These are phyloP conservation scores for Meandrusa payeni DNA, from an alignment of 2,888 invertebrate genomes.

Conservation along the genomic window DNA sequence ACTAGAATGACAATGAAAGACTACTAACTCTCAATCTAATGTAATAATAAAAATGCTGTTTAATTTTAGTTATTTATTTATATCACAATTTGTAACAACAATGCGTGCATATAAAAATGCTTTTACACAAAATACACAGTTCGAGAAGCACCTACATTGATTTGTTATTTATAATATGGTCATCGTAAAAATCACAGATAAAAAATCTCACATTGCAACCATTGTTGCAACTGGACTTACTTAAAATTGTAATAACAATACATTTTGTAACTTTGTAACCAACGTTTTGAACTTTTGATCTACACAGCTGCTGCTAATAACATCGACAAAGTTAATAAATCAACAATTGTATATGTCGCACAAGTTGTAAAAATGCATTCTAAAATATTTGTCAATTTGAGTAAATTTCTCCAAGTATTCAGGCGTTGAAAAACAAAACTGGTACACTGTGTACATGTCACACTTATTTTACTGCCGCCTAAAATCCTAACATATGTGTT, in stretches of 20 bases:
- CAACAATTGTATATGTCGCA: slow-evolving; percentile 7
- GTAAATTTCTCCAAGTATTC: slow-evolving; percentile 11
- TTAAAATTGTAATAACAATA: slow-evolving; percentile 12
- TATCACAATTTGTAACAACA: slow-evolving; percentile 51
- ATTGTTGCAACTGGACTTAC: slow-evolving; percentile 7
- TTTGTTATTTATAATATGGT: slow-evolving; percentile 36
- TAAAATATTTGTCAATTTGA: slow-evolving; percentile 11
- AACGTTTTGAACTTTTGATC: too few species aligned
- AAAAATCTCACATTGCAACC: slow-evolving; percentile 42
- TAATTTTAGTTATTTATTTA: slow-evolving; percentile 41
- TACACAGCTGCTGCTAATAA: too few species aligned
- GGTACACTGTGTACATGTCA: slow-evolving; percentile 3
- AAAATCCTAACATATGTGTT: too few species aligned
- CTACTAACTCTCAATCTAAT: too few species aligned
- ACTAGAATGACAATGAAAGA: too few species aligned
- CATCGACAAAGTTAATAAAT: too few species aligned
- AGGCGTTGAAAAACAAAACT: slow-evolving; percentile 8
- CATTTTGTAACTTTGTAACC: too few species aligned
- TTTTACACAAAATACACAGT: slow-evolving; percentile 32
- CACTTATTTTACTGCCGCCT: slow-evolving; percentile 1
- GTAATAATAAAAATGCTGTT: background rate
- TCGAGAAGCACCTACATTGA: slow-evolving; percentile 33
- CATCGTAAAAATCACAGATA: slow-evolving; percentile 53
- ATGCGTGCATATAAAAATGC: slow-evolving; percentile 42
- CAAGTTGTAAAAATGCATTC: slow-evolving; percentile 7